phyloP scores from a whole-genome alignment of 2,113 vertebrate species.

The Paracanthobrama guichenoti region DNA sequence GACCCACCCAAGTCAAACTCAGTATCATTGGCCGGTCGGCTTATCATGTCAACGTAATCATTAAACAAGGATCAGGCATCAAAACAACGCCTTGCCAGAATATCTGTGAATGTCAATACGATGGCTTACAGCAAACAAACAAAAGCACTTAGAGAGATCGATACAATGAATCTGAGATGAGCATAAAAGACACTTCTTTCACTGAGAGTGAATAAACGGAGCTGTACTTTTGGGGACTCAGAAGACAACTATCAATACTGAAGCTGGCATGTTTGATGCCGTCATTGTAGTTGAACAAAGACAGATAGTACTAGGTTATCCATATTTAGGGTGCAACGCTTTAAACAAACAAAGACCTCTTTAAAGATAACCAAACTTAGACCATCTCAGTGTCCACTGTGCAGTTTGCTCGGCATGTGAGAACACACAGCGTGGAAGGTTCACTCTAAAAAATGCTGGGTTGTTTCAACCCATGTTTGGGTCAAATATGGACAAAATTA shows the following conservation, averaged over 20 bases:
- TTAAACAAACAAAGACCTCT: background rate
- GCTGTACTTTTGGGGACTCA: background rate
- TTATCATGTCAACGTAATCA: conserved; percentile 34
- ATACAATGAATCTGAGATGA: conserved; percentile 50
- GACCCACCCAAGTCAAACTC: background rate
- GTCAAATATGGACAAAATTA: too few relatives aligned
- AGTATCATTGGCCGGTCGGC: background rate
- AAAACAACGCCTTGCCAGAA: conserved; percentile 43
- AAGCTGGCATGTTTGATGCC: background rate
- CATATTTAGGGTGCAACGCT: background rate
- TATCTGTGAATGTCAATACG: conserved; percentile 47
- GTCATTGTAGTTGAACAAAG: background rate
- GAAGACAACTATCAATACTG: background rate
- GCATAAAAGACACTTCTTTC: conserved; percentile 35
- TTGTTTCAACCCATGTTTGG: too few relatives aligned
- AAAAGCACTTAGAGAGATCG: conserved; percentile 52
- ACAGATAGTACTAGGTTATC: background rate
- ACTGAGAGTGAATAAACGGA: conserved; percentile 46
- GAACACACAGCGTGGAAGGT: background rate
- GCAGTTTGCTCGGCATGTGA: background rate
- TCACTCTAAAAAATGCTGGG: too few relatives aligned
- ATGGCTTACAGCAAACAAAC: conserved; percentile 48
- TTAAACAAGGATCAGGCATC: conserved; percentile 41
- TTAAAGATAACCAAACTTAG: background rate
- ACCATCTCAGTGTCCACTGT: background rate